Evolutionary conservation across 2,797 vertebrate genomes (phyloP).

Genomic region (Sphaeramia orbicularis): DNA sequence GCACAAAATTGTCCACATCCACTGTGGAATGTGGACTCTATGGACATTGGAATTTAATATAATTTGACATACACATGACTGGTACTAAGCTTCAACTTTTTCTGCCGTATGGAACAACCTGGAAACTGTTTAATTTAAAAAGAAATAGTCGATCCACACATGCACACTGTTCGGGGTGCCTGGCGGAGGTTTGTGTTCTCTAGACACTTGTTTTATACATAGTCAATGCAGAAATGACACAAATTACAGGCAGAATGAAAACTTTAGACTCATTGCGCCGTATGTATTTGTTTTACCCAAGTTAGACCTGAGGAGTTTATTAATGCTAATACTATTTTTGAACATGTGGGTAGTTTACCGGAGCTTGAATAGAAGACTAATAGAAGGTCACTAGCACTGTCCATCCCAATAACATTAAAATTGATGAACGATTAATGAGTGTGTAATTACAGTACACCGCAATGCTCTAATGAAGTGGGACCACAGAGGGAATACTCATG

Average conservation of each 20-base stretch:
- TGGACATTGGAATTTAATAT: too few relatives aligned
- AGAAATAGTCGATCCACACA: too few relatives aligned
- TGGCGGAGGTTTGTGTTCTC: too few relatives aligned
- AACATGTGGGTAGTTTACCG: conserved; percentile 14
- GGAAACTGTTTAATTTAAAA: too few relatives aligned
- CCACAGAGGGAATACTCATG: conserved; percentile 60
- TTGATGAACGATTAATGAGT: conserved; percentile 68
- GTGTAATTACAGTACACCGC: conserved; percentile 64
- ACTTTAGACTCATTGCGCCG: neutral
- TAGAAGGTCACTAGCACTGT: conserved; percentile 43
- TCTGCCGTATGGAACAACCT: too few relatives aligned
- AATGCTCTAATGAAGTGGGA: conserved; percentile 58
- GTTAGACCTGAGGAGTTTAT: conserved; percentile 9
- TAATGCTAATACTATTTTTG: conserved; percentile 8
- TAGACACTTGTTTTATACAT: too few relatives aligned
- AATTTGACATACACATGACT: too few relatives aligned
- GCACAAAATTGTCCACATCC: too few relatives aligned
- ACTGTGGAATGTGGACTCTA: too few relatives aligned
- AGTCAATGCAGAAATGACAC: too few relatives aligned
- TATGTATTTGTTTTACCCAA: conserved; percentile 1
- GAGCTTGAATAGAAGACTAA: conserved; percentile 39
- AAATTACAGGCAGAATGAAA: neutral
- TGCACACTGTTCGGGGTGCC: too few relatives aligned
- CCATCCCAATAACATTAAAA: conserved; percentile 60
- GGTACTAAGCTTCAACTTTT: too few relatives aligned